A percentile compares a stretch with the other conserved stretches of the same genome.
These are phyloP conservation scores for Microcebus griseorufus DNA, from an alignment of 2,113 vertebrate genomes.

Conservation along the genomic window DNA sequence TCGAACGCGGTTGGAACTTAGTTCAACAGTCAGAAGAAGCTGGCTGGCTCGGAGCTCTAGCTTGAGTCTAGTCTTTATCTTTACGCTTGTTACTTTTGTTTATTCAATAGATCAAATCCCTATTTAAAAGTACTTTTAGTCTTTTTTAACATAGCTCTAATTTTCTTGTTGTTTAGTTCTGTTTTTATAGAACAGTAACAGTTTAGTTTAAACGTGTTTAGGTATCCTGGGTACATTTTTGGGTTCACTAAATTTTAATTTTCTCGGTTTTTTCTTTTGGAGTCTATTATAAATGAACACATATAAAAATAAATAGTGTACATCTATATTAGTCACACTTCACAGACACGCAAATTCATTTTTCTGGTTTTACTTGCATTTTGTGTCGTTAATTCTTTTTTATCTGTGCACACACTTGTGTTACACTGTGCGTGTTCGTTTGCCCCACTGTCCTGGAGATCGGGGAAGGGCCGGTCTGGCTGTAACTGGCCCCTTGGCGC, in stretches of 20 bases:
- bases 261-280: neutral
- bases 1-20: fast-evolving
- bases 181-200: neutral
- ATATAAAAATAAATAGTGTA: neutral
- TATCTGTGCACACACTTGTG: fast-evolving
- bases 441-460: fast-evolving
- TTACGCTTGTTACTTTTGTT: neutral
- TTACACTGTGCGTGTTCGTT: fast-evolving
- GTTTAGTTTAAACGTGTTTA: neutral
- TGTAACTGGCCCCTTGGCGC: fast-evolving
- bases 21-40: neutral
- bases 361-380: too few species aligned
- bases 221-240: neutral
- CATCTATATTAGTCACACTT: fast-evolving
- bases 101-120: neutral
- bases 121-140: neutral
- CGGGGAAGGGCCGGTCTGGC: fast-evolving
- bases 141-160: neutral
- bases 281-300: neutral
- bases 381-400: fast-evolving
- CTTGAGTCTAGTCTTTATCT: neutral
- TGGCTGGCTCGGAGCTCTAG: fast-evolving
- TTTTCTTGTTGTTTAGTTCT: neutral
- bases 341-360: fast-evolving
- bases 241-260: neutral